A percentile compares a stretch with the other conserved stretches of the same genome.
These are phyloP conservation scores for Alethe diademata DNA, from an alignment of 2,113 vertebrate species.

Conservation along the genomic window DNA sequence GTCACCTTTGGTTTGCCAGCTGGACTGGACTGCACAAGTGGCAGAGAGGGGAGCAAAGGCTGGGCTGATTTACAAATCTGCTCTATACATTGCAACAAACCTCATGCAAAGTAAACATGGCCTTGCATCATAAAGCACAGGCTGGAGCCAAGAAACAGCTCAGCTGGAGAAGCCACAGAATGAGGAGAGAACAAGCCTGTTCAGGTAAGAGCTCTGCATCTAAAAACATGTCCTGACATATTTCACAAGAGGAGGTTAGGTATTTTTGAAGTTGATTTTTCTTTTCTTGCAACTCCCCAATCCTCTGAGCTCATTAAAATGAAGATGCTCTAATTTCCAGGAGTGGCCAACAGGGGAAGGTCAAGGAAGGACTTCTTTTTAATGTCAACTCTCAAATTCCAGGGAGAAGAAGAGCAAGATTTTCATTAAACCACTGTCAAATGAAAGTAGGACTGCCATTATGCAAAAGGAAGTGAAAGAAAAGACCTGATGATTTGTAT, in stretches of 20 bases:
- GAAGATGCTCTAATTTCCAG: slow-evolving; percentile 23
- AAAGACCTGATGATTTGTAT: neutral
- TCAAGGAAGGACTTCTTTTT: slow-evolving; percentile 14
- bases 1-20: neutral
- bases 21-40: neutral
- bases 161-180: neutral
- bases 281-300: slow-evolving; percentile 13
- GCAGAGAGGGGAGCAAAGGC: neutral
- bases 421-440: neutral
- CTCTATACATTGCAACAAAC: neutral
- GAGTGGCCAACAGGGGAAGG: slow-evolving; percentile 13
- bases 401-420: neutral
- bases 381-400: neutral
- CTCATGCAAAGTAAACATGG: neutral
- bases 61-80: neutral
- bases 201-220: slow-evolving; percentile 5
- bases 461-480: neutral
- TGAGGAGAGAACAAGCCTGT: slow-evolving; percentile 22
- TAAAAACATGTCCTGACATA: slow-evolving; percentile 29
- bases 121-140: slow-evolving; percentile 23
- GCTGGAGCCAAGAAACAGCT: slow-evolving; percentile 27
- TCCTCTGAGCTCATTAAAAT: slow-evolving; percentile 37
- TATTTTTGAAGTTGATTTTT: slow-evolving; percentile 26
- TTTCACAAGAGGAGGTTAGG: neutral
- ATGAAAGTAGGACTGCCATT: neutral